Evolutionary conservation across 2,888 invertebrate genomes (phyloP).

Genomic region (Drosophila eohydei): DNA sequence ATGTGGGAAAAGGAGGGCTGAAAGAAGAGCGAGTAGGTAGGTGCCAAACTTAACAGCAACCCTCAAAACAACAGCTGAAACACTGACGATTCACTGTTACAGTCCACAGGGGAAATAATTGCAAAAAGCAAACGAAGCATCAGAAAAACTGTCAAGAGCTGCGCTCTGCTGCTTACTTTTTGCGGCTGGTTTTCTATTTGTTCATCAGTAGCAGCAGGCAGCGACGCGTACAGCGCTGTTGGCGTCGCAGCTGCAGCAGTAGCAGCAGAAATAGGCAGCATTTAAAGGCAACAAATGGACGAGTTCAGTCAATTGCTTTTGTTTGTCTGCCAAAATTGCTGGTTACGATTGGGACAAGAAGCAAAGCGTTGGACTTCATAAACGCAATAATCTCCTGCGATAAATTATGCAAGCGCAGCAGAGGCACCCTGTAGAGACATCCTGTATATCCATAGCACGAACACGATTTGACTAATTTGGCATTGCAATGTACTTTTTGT

Average conservation of each 20-base stretch:
- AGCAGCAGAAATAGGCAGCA: slow-evolving; percentile 16
- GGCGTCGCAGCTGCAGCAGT: slow-evolving; percentile 34
- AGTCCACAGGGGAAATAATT: slow-evolving; percentile 72
- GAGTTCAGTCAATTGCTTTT: slow-evolving; percentile 53
- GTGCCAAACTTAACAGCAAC: slow-evolving; percentile 9
- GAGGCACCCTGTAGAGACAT: slow-evolving; percentile 29
- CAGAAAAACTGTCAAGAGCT: slow-evolving; percentile 70
- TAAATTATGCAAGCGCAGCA: slow-evolving; percentile 7
- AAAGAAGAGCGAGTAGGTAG: background rate
- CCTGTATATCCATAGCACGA: slow-evolving; percentile 35
- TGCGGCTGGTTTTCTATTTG: slow-evolving; percentile 42
- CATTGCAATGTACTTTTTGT: slow-evolving; percentile 40
- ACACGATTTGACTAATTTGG: slow-evolving; percentile 56
- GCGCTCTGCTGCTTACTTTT: slow-evolving; percentile 63
- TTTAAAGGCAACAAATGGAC: slow-evolving; percentile 10
- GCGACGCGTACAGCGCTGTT: slow-evolving; percentile 36
- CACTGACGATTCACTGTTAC: slow-evolving; percentile 11
- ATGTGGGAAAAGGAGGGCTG: slow-evolving; percentile 28
- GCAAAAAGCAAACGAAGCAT: slow-evolving; percentile 48
- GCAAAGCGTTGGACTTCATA: slow-evolving; percentile 10
- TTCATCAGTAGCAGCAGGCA: slow-evolving; percentile 45
- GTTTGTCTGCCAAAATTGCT: slow-evolving; percentile 62
- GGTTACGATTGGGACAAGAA: slow-evolving; percentile 4
- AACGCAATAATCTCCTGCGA: slow-evolving; percentile 21
- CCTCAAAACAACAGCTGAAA: slow-evolving; percentile 6